These are phyloP conservation scores for Antechinus flavipes DNA, from an alignment of 2,113 vertebrate genomes.

Conservation along the genomic window DNA sequence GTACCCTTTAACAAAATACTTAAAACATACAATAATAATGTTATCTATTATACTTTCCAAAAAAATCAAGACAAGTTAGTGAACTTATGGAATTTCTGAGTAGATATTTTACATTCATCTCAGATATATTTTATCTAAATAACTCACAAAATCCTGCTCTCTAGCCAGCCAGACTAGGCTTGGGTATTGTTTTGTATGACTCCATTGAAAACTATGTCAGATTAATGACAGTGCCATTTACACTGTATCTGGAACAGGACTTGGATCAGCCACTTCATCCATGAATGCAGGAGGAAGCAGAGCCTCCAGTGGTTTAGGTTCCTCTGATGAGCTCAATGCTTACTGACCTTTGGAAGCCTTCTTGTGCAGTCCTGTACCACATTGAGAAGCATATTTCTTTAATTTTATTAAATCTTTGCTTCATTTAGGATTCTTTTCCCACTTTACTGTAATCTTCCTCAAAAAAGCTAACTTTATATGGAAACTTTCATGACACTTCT, in stretches of 20 bases:
- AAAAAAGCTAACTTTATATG: not conserved
- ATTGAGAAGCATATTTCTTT: too few species aligned
- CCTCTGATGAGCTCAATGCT: not conserved
- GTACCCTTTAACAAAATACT: not conserved
- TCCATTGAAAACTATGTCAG: not conserved
- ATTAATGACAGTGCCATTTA: not conserved
- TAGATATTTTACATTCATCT: not conserved
- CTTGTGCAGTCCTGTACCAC: not conserved
- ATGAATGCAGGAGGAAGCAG: not conserved
- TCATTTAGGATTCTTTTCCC: not conserved
- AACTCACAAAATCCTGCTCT: not conserved
- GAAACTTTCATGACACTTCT: not conserved
- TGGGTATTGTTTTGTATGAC: not conserved
- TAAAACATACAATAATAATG: not conserved
- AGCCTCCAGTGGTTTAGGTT: not conserved
- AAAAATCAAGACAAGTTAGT: not conserved
- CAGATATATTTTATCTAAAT: not conserved
- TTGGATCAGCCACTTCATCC: not conserved
- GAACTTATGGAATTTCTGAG: not conserved
- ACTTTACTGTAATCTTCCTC: not conserved
- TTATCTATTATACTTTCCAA: not conserved
- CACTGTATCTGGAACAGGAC: not conserved
- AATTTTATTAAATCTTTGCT: too few species aligned
- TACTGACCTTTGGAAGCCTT: not conserved
- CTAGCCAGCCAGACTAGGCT: not conserved